Evolutionary conservation across 2,888 invertebrate species (phyloP), one percentile per base, ranked within the genome.

Genomic region (Scaptomyza caliginosa): DNA sequence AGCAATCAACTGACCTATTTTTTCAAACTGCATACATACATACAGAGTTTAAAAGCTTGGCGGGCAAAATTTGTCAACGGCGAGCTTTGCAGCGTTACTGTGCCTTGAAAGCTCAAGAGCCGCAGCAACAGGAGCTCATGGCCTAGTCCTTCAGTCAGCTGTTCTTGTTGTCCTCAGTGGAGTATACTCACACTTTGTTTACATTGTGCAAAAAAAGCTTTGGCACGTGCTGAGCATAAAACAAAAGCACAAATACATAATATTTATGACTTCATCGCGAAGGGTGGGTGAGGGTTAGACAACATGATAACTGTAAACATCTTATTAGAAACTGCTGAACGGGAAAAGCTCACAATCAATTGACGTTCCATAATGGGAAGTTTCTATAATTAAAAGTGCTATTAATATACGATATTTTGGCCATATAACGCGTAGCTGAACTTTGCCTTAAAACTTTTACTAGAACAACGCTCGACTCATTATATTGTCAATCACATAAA

Each of bases 1-100:
- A 50, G 40, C 39, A 62, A 63, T 57, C 55, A 43, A 43, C 21
- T 72, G 65, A 59, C 58, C 59, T 24, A 69, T 42, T 63, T 56
- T 56, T 64, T 30, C 30, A 50, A 17, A 5, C n/a, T 8, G 1
- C n/a, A 19, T n/a, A 45, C 17, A 45, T 2, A 19, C 45, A 28
- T 16, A 16, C 34, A 46, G 39, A 13, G 43, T 24, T 26, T 10
- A 56, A 64, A 59, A 65, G 80, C 75, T 60, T 43, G 19, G n/a
- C 4, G 1, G 11, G 0, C 3, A 8, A 32, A 43, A 75, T 72
- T 58, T 72, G 45, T 30, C 1, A 11, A 32, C 3, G 1, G n/a
- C 3, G 10, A 30, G 59, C 46, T 59, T 59, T 21, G 5, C 21
- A 13, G 21, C 13, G 21, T 21, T 21, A 6, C 19, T 45, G 32